phyloP scores from a whole-genome alignment of 2,888 invertebrate genomes.

The Rhorus exstirpatorius region DNA sequence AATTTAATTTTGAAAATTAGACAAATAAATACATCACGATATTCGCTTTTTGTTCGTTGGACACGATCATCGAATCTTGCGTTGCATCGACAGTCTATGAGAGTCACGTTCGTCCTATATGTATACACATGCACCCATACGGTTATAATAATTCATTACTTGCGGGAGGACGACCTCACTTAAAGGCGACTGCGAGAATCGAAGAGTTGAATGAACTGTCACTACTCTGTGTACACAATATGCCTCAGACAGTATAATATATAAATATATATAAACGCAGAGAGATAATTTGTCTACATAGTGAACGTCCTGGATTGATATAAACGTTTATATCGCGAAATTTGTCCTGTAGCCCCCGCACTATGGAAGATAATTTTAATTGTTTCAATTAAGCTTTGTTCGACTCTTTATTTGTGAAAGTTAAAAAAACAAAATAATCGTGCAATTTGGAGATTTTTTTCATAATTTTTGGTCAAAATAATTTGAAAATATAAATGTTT shows the following conservation, averaged over 20 bases:
- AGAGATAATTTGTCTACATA: slow-evolving; percentile 34
- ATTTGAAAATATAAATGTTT: too few species aligned
- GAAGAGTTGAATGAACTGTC: slow-evolving; percentile 56
- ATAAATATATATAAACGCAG: not conserved
- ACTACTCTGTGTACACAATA: slow-evolving; percentile 26
- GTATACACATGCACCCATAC: not conserved
- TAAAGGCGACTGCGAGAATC: slow-evolving; percentile 33
- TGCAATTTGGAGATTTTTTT: not conserved
- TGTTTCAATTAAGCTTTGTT: not conserved
- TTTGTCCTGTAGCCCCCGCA: not conserved
- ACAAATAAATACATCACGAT: too few species aligned
- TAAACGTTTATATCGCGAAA: slow-evolving; percentile 5
- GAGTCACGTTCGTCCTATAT: not conserved
- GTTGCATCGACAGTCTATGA: too few species aligned
- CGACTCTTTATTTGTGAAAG: too few species aligned
- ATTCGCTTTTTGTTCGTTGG: too few species aligned
- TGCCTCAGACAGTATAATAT: slow-evolving; percentile 9
- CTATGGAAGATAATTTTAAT: not conserved
- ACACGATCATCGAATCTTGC: too few species aligned
- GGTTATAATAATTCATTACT: slow-evolving; percentile 15
- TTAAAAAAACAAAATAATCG: not conserved
- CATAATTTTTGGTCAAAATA: too few species aligned
- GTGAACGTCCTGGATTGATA: slow-evolving; percentile 25
- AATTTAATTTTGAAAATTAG: too few species aligned
- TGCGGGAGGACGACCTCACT: slow-evolving; percentile 44